These are phyloP conservation scores for Lasius fuliginosus DNA, from an alignment of 2,888 invertebrate species.

Conservation along the genomic window DNA sequence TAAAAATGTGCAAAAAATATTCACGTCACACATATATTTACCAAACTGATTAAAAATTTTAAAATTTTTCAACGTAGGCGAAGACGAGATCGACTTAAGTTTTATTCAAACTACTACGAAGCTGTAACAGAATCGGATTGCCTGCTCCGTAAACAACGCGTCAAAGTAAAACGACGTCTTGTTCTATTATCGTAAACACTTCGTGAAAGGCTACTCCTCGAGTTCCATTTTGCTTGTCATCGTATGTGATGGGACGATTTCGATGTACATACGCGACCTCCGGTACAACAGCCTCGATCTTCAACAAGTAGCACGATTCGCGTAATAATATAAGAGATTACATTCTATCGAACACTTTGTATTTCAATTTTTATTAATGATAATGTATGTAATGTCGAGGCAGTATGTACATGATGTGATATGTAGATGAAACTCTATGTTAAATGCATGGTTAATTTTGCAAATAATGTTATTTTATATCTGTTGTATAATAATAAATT, in stretches of 20 bases:
- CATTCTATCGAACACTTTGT: not conserved
- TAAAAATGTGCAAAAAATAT: not conserved
- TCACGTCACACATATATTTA: not conserved
- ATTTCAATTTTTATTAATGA: constrained; percentile 10
- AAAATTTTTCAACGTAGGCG: not conserved
- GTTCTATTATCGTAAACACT: constrained; percentile 47
- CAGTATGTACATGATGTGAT: not conserved
- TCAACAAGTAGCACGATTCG: constrained; percentile 40
- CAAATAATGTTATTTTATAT: not conserved
- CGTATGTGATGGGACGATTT: constrained; percentile 32
- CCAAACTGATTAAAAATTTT: not conserved
- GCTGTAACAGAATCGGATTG: constrained; percentile 46
- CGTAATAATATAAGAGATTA: constrained; percentile 17
- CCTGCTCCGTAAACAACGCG: constrained; percentile 61
- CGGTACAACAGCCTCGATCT: constrained; percentile 45
- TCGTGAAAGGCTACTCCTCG: constrained; percentile 63
- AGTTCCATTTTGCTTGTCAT: constrained; percentile 56
- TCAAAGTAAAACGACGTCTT: constrained; percentile 59
- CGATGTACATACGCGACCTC: constrained; percentile 35
- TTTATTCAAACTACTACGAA: constrained; percentile 8
- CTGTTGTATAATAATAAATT: not conserved
- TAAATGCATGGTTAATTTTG: not conserved
- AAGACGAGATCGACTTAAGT: not conserved
- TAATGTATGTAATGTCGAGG: not conserved
- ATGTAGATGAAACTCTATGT: not conserved